Conservation (phyloP, 2,888 invertebrate species). For the Cantharis rufa region DNA sequence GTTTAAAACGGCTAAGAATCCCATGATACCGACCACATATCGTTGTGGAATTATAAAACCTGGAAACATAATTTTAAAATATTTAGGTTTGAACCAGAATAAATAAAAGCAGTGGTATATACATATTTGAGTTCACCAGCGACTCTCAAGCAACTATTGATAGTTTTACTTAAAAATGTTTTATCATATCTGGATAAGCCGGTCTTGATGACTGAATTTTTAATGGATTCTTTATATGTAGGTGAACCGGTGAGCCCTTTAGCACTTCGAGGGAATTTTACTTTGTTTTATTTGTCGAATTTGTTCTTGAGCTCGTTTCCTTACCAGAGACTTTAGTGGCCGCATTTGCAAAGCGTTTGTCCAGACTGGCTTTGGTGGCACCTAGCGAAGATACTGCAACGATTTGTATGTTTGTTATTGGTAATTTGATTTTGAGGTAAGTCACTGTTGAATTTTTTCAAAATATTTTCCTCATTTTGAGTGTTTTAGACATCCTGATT, state of each 20-base stretch:
- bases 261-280: slow-evolving; percentile 89
- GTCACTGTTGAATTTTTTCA: slow-evolving; percentile 9
- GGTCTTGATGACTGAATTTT: slow-evolving; percentile 84
- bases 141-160: slow-evolving; percentile 77
- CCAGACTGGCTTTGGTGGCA: slow-evolving; percentile 81
- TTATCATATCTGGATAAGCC: slow-evolving; percentile 82
- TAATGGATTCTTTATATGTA: slow-evolving; percentile 85
- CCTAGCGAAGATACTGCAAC: slow-evolving; percentile 78
- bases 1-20: slow-evolving; percentile 55
- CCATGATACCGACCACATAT: slow-evolving; percentile 65
- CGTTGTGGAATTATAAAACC: slow-evolving; percentile 69
- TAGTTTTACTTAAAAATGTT: slow-evolving; percentile 80
- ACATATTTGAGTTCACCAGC: too few relatives aligned
- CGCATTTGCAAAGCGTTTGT: slow-evolving; percentile 88
- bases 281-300: slow-evolving; percentile 85
- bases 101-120: too few relatives aligned
- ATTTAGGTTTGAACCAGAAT: too few relatives aligned
- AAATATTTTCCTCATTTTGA: neutral
- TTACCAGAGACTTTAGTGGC: slow-evolving; percentile 89
- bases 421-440: slow-evolving; percentile 73
- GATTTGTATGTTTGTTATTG: slow-evolving; percentile 80
- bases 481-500: slow-evolving; percentile 74
- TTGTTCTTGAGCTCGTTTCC: slow-evolving; percentile 91
- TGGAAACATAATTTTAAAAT: slow-evolving; percentile 56
- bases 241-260: slow-evolving; percentile 88